These are phyloP conservation scores for Glandiceps talaboti DNA, from an alignment of 53 echinoderm and acorn worm species.

Conservation along the genomic window DNA sequence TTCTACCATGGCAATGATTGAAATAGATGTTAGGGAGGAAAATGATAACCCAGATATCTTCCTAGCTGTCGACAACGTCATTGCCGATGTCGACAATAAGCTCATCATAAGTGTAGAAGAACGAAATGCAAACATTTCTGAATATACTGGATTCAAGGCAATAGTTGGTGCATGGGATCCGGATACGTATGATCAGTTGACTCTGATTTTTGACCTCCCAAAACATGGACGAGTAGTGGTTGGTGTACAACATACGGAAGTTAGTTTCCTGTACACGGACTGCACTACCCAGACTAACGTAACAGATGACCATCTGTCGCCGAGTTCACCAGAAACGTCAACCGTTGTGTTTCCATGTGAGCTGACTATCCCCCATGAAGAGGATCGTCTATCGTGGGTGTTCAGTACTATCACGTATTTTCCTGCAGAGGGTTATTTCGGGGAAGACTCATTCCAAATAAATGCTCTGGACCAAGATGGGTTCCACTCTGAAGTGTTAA, in stretches of 20 bases:
- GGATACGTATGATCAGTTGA: slow-evolving; percentile 17
- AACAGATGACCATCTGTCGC: neutral
- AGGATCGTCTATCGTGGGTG: slow-evolving; percentile 13
- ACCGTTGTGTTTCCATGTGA: slow-evolving; percentile 16
- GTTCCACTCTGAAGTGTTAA: slow-evolving; percentile 14
- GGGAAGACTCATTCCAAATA: slow-evolving; percentile 22
- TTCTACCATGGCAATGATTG: neutral
- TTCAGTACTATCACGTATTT: slow-evolving; percentile 13
- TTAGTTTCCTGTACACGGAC: slow-evolving; percentile 2
- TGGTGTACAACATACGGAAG: neutral
- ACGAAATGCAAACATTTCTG: slow-evolving; percentile 12
- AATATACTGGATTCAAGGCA: slow-evolving; percentile 19
- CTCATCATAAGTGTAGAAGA: neutral
- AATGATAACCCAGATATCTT: slow-evolving; percentile 25
- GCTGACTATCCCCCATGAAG: slow-evolving; percentile 6
- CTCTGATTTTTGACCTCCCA: slow-evolving; percentile 6
- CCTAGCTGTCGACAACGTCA: slow-evolving; percentile 5
- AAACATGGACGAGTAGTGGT: slow-evolving; percentile 9
- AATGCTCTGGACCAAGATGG: slow-evolving; percentile 16
- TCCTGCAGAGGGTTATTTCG: slow-evolving; percentile 19
- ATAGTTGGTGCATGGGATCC: slow-evolving; percentile 31
- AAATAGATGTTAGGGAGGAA: slow-evolving; percentile 11
- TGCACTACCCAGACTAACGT: neutral
- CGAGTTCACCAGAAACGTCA: neutral
- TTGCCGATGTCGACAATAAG: neutral